phyloP scores from a whole-genome alignment of 2,113 vertebrate species.

The Calyptommatus sinebrachiatus region DNA sequence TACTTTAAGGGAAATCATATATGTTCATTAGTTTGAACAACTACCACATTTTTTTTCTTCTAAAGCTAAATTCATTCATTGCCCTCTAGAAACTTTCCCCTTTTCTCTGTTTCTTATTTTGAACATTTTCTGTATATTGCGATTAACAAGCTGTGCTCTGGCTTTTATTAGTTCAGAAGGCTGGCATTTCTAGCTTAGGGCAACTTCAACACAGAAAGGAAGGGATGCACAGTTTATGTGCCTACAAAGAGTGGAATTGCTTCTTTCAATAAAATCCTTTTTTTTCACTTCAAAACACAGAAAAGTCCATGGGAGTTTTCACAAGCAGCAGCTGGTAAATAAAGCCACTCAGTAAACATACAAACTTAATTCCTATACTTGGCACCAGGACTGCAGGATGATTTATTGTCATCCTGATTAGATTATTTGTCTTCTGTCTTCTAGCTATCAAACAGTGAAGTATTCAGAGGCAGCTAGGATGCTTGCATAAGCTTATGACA shows the following conservation, averaged over 20 bases:
- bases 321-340: accelerated
- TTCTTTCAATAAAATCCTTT: neutral
- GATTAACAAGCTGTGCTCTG: neutral
- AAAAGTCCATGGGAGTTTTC: accelerated
- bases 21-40: conserved; percentile 2
- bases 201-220: neutral
- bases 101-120: neutral
- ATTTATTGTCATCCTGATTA: conserved; percentile 39
- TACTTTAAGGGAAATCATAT: conserved; percentile 18
- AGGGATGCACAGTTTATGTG: neutral
- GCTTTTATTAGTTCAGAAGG: neutral
- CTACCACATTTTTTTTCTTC: neutral
- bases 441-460: conserved; percentile 17
- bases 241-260: neutral
- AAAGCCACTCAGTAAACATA: accelerated
- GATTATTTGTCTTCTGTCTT: conserved; percentile 39
- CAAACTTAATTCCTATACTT: neutral
- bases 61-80: accelerated
- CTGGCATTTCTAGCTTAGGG: neutral
- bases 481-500: neutral
- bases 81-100: neutral
- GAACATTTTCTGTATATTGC: neutral
- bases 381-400: neutral
- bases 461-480: conserved; percentile 34
- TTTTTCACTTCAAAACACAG: neutral